Evolutionary conservation across 30 jellyfish, hydroid and myxozoan species (phyloP).

Genomic region (Pseudorhiza aurosa): DNA sequence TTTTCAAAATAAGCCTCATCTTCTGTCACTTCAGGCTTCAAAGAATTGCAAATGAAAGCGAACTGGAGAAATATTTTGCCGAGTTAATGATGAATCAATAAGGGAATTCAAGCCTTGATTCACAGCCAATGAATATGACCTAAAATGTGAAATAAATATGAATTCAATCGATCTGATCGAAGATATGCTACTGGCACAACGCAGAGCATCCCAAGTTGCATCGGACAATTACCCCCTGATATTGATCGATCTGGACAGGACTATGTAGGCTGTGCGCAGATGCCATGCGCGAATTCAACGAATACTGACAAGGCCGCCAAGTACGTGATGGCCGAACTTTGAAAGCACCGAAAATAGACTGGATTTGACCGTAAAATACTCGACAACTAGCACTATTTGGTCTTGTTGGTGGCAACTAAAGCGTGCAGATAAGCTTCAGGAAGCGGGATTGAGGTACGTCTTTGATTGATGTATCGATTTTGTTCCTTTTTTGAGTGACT

Average conservation of each 20-base stretch:
- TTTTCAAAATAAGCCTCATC: background rate
- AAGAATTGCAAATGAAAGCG: too few species aligned
- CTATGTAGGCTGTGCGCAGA: slow-evolving; percentile 36
- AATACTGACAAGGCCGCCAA: slow-evolving; percentile 48
- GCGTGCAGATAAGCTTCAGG: slow-evolving; percentile 50
- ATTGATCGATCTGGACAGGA: background rate
- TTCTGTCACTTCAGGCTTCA: too few species aligned
- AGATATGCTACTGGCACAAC: background rate
- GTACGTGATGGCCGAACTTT: slow-evolving; percentile 44
- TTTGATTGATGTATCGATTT: slow-evolving; percentile 69
- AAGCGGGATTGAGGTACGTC: slow-evolving; percentile 68
- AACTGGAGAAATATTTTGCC: too few species aligned
- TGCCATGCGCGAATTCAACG: slow-evolving; percentile 38
- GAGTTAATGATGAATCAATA: too few species aligned
- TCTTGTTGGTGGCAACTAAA: slow-evolving; percentile 39
- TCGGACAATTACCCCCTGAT: slow-evolving; percentile 23
- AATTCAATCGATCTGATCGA: too few species aligned
- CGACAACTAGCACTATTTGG: slow-evolving; percentile 21
- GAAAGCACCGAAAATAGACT: slow-evolving; percentile 3
- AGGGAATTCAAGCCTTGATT: too few species aligned
- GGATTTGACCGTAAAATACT: slow-evolving; percentile 37
- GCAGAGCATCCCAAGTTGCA: background rate
- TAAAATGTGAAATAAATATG: too few species aligned
- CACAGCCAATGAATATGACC: too few species aligned
- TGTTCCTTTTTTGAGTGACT: slow-evolving; percentile 70